phyloP scores from a whole-genome alignment of 2,113 vertebrate species.

The Lates calcarifer region DNA sequence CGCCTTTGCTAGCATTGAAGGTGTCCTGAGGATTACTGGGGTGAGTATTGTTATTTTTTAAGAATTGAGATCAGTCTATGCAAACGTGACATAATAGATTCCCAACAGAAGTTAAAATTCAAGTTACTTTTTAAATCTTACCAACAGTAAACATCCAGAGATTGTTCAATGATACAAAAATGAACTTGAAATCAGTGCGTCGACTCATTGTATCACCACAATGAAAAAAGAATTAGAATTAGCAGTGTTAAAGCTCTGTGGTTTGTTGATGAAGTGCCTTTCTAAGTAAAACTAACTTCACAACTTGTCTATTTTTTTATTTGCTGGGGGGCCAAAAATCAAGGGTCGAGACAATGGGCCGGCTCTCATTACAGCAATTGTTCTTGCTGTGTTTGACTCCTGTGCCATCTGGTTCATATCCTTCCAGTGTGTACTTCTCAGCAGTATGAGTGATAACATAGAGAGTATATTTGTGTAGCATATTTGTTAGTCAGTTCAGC shows the following conservation, averaged over 20 bases:
- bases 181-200: background rate
- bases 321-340: conserved; percentile 31
- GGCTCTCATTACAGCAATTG: conserved; percentile 83
- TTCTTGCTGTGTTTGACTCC: conserved; percentile 88
- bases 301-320: conserved; percentile 51
- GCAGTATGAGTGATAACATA: background rate
- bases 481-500: background rate
- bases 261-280: conserved; percentile 13
- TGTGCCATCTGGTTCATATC: conserved; percentile 91
- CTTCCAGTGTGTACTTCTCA: conserved; percentile 75
- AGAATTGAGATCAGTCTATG: background rate
- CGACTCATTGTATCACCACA: background rate
- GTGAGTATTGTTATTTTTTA: conserved; percentile 77
- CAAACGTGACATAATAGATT: background rate
- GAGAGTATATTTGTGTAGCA: background rate
- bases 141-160: background rate
- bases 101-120: background rate
- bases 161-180: background rate
- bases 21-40: conserved; percentile 89
- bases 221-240: background rate
- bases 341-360: conserved; percentile 86
- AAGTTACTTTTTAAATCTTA: background rate
- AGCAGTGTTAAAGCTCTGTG: background rate
- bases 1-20: conserved; percentile 88
- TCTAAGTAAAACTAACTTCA: conserved; percentile 25